phyloP scores from a whole-genome alignment of 2,113 vertebrate genomes.

The Tretioscincus oriximinensis region DNA sequence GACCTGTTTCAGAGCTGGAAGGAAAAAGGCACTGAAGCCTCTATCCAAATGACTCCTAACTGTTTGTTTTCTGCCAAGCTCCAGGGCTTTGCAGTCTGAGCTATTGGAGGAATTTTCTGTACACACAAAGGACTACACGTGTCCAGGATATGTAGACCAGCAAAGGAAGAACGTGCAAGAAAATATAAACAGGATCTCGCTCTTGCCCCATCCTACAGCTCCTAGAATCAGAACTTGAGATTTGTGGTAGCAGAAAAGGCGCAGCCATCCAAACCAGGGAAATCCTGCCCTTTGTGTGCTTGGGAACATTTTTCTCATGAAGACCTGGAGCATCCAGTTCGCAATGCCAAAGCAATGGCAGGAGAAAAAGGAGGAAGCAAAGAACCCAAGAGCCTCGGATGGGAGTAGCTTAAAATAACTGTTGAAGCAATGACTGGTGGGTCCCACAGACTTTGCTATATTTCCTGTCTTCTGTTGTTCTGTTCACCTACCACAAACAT shows the following conservation, averaged over 20 bases:
- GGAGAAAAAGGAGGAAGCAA: not conserved
- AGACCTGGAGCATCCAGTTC: not conserved
- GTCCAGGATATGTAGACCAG: no score
- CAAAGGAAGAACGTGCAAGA: not conserved
- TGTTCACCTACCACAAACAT: not conserved
- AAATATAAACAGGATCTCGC: not conserved
- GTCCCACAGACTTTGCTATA: not conserved
- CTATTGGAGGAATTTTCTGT: no score
- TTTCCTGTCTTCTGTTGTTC: no score
- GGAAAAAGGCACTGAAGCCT: not conserved
- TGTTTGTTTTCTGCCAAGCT: not conserved
- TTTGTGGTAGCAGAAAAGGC: not conserved
- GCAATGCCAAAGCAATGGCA: no score
- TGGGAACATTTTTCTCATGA: not conserved
- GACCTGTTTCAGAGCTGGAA: slow-evolving; percentile 82
- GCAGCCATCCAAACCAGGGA: no score
- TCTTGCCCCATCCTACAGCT: not conserved
- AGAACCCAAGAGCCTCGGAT: not conserved
- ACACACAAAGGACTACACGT: no score
- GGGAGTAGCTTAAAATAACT: not conserved
- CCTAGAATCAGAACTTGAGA: not conserved
- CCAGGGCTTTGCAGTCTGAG: not conserved
- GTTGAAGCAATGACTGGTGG: no score
- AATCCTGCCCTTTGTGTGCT: not conserved
- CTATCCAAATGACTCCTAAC: not conserved